Conservation (phyloP, 2,888 invertebrate species). For the Rotaria macrura region DNA sequence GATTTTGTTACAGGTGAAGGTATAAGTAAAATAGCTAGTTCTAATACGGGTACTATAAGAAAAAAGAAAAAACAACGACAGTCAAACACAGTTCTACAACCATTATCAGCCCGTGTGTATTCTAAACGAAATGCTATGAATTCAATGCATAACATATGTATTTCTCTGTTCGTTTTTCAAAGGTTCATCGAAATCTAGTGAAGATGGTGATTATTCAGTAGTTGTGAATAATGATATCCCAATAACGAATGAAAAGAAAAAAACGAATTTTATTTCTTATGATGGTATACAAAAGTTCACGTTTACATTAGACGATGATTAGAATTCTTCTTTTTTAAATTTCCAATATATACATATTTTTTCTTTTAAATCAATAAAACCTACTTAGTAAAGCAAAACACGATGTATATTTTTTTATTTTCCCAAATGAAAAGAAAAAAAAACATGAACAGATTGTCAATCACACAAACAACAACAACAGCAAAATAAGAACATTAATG, state of each 20-base stretch:
- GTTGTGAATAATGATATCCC: neutral
- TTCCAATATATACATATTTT: neutral
- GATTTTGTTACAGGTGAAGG: neutral
- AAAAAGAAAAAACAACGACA: neutral
- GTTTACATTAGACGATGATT: constrained; percentile 1
- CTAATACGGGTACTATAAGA: neutral
- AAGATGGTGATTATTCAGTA: neutral
- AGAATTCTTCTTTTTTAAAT: neutral
- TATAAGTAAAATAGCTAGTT: neutral
- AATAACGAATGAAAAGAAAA: neutral
- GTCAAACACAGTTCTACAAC: neutral
- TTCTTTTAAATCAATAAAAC: neutral
- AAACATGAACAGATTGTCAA: neutral
- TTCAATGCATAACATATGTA: neutral
- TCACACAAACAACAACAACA: neutral
- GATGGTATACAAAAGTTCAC: neutral
- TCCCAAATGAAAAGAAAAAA: neutral
- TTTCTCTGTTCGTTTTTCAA: neutral
- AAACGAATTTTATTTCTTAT: neutral
- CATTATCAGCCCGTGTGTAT: neutral
- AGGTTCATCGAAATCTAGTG: neutral
- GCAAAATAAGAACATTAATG: neutral
- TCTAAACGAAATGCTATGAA: neutral
- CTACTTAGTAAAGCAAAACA: neutral
- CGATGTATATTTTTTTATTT: neutral